Conservation (phyloP, 2,888 invertebrate species). For the Leptopterna dolabrata region DNA sequence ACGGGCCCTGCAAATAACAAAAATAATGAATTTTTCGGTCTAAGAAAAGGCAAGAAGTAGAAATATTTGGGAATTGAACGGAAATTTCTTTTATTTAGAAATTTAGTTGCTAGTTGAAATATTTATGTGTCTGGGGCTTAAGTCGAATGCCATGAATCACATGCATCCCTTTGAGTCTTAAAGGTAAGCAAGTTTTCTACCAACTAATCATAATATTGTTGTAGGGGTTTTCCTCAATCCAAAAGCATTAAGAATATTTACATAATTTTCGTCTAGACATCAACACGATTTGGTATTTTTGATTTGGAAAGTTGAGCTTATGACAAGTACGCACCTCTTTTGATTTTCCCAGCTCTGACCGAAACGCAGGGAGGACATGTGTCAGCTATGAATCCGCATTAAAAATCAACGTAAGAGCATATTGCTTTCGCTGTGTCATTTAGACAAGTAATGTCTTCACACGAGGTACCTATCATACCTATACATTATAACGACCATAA, state of each 20-base stretch:
- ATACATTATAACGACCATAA: too few relatives aligned
- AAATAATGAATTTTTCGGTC: conserved; percentile 30
- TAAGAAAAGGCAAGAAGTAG: background rate
- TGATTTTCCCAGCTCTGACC: background rate
- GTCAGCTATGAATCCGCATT: background rate
- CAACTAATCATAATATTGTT: too few relatives aligned
- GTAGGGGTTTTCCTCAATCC: too few relatives aligned
- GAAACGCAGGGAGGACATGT: background rate
- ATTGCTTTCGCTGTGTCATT: too few relatives aligned
- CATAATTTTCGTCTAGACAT: too few relatives aligned
- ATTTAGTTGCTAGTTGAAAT: background rate
- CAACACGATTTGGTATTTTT: too few relatives aligned
- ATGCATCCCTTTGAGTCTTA: conserved; percentile 6
- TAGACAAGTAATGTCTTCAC: too few relatives aligned
- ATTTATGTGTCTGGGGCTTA: background rate
- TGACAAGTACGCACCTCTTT: background rate
- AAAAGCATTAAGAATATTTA: too few relatives aligned
- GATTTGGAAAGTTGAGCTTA: too few relatives aligned
- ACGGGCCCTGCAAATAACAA: conserved; percentile 49
- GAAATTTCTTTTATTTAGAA: background rate
- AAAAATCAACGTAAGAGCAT: too few relatives aligned
- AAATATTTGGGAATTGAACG: background rate
- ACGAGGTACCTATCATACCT: too few relatives aligned
- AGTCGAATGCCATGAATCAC: background rate
- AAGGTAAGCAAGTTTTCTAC: background rate